Conservation (phyloP, 2,113 vertebrate species). For the Neodontobutis hainanensis region DNA sequence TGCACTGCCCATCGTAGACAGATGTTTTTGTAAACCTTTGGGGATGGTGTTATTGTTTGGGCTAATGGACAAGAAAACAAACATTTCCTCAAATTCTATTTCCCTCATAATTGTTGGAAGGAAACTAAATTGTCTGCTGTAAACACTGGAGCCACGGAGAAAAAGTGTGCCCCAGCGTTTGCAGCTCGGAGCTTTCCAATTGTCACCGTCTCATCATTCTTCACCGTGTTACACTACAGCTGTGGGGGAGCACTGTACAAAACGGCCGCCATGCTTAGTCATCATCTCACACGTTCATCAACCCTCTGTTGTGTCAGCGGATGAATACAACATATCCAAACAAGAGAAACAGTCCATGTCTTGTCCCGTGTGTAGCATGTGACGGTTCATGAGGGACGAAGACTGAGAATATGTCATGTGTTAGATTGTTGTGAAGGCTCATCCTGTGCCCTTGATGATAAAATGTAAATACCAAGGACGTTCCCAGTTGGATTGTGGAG, state of each 20-base stretch:
- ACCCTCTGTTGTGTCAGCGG: constrained; percentile 37
- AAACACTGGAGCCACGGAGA: constrained; percentile 90
- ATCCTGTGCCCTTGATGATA: constrained; percentile 78
- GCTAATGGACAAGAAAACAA: constrained; percentile 90
- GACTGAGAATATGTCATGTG: constrained; percentile 63
- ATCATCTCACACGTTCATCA: constrained; percentile 50
- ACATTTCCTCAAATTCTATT: constrained; percentile 99
- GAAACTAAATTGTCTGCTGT: constrained; percentile 93
- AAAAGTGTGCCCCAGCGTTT: constrained; percentile 78
- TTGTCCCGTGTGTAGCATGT: constrained; percentile 27
- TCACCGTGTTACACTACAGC: constrained; percentile 11
- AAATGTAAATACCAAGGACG: constrained; percentile 84
- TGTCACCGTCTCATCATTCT: constrained; percentile 34
- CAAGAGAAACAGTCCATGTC: constrained; percentile 31
- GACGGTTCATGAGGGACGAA: constrained; percentile 35
- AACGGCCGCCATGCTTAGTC: constrained; percentile 31
- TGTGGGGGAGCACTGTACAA: constrained; percentile 15
- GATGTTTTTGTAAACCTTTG: constrained; percentile 81
- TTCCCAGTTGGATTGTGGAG: constrained; percentile 74
- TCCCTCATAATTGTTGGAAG: constrained; percentile 99
- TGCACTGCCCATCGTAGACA: constrained; percentile 77
- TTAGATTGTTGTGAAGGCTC: constrained; percentile 64
- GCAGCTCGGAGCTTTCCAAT: constrained; percentile 65
- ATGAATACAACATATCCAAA: constrained; percentile 28
- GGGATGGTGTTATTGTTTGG: constrained; percentile 89